Evolutionary conservation across 2,888 invertebrate species (phyloP).

Genomic region (Mesorhabditis spiculigera): DNA sequence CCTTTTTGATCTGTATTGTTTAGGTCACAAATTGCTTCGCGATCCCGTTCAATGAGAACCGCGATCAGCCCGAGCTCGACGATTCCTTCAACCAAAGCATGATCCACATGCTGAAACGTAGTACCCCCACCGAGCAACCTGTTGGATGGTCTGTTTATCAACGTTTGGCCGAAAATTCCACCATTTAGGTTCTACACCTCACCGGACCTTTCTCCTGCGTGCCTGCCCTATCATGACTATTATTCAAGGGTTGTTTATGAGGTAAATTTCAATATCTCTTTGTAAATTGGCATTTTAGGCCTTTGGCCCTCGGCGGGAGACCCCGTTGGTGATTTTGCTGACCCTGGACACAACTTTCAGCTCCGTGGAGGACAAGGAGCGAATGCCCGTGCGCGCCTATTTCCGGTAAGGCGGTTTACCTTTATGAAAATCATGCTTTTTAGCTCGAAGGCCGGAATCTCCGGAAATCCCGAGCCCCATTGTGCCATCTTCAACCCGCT

Average conservation of each 20-base stretch:
- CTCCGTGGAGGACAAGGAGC: conserved; percentile 68
- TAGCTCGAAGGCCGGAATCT: conserved; percentile 85
- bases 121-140: conserved; percentile 82
- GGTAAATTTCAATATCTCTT: conserved; percentile 8
- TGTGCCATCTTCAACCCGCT: conserved; percentile 84
- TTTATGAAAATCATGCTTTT: conserved; percentile 15
- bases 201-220: conserved; percentile 81
- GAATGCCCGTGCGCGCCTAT: conserved; percentile 90
- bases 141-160: conserved; percentile 81
- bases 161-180: neutral
- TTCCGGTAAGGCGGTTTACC: conserved; percentile 66
- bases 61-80: conserved; percentile 86
- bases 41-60: conserved; percentile 88
- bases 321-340: conserved; percentile 67
- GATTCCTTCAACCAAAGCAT: conserved; percentile 87
- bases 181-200: conserved; percentile 77
- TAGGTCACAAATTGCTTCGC: conserved; percentile 98
- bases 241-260: conserved; percentile 49
- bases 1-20: conserved; percentile 62
- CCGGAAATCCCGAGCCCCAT: conserved; percentile 83
- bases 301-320: neutral
- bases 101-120: conserved; percentile 74
- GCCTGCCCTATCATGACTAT: conserved; percentile 54
- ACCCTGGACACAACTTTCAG: conserved; percentile 81
- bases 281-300: conserved; percentile 6